Conservation (phyloP, 1,140 invertebrate genomes). For the Pachypeltis micranthus region DNA sequence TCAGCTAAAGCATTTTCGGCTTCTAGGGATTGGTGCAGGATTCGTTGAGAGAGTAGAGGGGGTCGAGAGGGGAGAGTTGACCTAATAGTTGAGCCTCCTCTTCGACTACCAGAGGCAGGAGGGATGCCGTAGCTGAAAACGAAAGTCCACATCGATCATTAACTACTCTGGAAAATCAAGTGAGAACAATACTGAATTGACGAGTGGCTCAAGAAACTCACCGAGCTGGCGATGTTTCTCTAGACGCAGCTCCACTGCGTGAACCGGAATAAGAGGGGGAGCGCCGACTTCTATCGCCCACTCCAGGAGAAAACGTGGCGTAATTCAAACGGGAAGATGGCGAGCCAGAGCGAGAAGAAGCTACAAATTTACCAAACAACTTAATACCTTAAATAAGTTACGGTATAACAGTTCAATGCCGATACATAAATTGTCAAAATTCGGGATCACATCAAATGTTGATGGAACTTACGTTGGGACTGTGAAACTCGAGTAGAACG, state of each 20-base stretch:
- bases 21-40: slow-evolving; percentile 77
- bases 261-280: slow-evolving; percentile 19
- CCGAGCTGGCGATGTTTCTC: slow-evolving; percentile 18
- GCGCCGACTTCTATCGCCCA: slow-evolving; percentile 17
- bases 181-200: not conserved
- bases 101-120: not conserved
- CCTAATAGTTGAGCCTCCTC: slow-evolving; percentile 27
- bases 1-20: slow-evolving; percentile 71
- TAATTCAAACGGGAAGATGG: slow-evolving; percentile 68
- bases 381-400: no score
- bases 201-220: not conserved
- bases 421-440: no score
- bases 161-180: no score
- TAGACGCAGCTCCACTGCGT: slow-evolving; percentile 12
- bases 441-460: no score
- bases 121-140: not conserved
- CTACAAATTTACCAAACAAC: no score
- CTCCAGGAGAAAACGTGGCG: slow-evolving; percentile 43
- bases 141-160: no score
- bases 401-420: no score
- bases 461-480: slow-evolving; percentile 78
- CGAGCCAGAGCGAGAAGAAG: slow-evolving; percentile 73
- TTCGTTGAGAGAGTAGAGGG: slow-evolving; percentile 63
- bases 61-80: slow-evolving; percentile 29
- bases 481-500: slow-evolving; percentile 64